phyloP scores from a whole-genome alignment of 2,888 invertebrate genomes.

The Drosophila diplacantha region DNA sequence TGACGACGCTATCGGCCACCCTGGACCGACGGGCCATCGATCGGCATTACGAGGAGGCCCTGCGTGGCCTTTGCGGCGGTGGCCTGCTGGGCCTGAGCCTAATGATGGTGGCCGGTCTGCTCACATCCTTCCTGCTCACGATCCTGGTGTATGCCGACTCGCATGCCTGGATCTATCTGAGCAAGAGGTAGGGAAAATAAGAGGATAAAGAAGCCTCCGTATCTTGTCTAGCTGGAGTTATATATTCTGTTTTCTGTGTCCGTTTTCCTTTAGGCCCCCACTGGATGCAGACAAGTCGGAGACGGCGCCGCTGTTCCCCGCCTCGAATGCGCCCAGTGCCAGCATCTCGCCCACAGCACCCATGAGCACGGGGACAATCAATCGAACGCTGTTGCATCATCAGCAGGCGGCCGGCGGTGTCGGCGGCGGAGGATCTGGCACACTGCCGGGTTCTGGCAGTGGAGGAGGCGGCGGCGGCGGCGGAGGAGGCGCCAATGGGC shows the following conservation, averaged over 20 bases:
- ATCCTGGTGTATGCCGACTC: conserved; percentile 95
- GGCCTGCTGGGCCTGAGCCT: conserved; percentile 89
- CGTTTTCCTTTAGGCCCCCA: conserved; percentile 57
- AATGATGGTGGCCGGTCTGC: conserved; percentile 91
- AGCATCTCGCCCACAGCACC: conserved; percentile 77
- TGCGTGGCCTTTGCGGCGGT: conserved; percentile 88
- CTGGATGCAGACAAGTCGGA: conserved; percentile 77
- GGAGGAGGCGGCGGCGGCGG: conserved; percentile 60
- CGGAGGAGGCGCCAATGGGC: conserved; percentile 55
- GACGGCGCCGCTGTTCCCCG: conserved; percentile 77
- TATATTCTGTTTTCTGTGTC: background rate
- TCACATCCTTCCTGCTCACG: conserved; percentile 93
- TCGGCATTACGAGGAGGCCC: conserved; percentile 87
- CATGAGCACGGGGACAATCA: conserved; percentile 76
- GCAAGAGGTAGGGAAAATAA: conserved; percentile 84
- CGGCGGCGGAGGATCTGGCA: conserved; percentile 53
- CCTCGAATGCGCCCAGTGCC: conserved; percentile 75
- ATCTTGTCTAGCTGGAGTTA: too few relatives aligned
- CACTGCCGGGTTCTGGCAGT: conserved; percentile 64
- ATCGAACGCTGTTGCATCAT: conserved; percentile 77
- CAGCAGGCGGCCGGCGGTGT: conserved; percentile 70
- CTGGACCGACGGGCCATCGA: conserved; percentile 91
- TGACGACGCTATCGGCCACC: conserved; percentile 80
- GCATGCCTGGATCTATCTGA: conserved; percentile 97
- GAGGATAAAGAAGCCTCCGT: too few relatives aligned